A percentile compares a stretch with the other conserved stretches of the same genome.
phyloP scores from a whole-genome alignment of 2,113 vertebrate genomes.

The Suncus etruscus region DNA sequence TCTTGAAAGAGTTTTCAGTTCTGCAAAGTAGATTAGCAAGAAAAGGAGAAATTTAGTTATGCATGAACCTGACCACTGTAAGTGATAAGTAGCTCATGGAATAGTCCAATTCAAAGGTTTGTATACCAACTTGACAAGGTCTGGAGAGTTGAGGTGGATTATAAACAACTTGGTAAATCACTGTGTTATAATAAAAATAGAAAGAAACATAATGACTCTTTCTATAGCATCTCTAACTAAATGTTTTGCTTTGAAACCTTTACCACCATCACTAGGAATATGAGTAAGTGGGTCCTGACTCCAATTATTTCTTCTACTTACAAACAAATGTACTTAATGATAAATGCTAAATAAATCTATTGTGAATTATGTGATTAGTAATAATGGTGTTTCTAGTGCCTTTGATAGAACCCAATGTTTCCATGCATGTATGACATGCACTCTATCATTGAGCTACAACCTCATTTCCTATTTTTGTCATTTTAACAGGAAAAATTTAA shows the following conservation, averaged over 20 bases:
- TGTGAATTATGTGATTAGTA: conserved; percentile 17
- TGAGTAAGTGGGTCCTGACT: neutral
- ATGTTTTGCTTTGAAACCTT: conserved; percentile 49
- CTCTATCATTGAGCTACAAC: no score
- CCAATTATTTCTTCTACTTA: neutral
- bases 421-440: no score
- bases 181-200: no score
- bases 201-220: neutral
- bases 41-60: neutral
- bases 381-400: neutral
- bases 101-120: neutral
- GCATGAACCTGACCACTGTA: accelerated
- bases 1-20: neutral
- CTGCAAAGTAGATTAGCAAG: neutral
- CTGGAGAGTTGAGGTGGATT: no score
- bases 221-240: neutral
- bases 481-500: neutral
- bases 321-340: conserved; percentile 29
- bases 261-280: neutral
- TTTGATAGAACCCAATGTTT: no score
- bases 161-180: no score
- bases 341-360: neutral
- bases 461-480: no score
- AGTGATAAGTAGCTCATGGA: neutral
- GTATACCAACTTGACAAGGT: neutral